Conservation (phyloP, 2,113 vertebrate species). For the Gopherus evgoodei region DNA sequence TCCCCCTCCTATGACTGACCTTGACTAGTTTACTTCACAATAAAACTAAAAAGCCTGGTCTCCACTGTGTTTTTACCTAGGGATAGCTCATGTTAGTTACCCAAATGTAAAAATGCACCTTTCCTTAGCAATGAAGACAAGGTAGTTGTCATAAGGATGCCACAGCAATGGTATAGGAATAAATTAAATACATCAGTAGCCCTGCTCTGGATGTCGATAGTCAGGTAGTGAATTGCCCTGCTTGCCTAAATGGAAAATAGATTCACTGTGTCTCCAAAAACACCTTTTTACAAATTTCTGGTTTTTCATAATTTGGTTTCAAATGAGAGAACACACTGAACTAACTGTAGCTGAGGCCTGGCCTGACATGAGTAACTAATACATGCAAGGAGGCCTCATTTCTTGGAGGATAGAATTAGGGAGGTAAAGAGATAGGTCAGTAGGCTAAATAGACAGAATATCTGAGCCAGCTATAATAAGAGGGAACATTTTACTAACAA, state of each 20-base stretch:
- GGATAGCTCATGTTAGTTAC: neutral
- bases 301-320: neutral
- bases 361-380: no score
- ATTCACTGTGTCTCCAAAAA: neutral
- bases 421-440: no score
- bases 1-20: neutral
- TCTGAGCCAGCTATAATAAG: no score
- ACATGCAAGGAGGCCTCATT: no score
- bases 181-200: neutral
- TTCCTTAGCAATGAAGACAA: neutral
- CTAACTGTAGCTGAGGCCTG: neutral
- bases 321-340: slow-evolving; percentile 7
- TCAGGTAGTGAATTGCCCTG: fast-evolving
- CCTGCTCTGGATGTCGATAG: neutral
- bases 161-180: neutral
- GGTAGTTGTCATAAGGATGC: neutral
- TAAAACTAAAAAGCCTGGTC: neutral
- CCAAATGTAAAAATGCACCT: neutral
- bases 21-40: neutral
- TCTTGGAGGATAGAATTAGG: no score
- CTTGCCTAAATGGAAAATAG: neutral
- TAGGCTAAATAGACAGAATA: no score
- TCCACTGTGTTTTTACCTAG: neutral
- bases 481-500: no score
- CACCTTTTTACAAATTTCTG: neutral